Evolutionary conservation across 2,888 invertebrate genomes (phyloP).

Genomic region (Furcula furcula): DNA sequence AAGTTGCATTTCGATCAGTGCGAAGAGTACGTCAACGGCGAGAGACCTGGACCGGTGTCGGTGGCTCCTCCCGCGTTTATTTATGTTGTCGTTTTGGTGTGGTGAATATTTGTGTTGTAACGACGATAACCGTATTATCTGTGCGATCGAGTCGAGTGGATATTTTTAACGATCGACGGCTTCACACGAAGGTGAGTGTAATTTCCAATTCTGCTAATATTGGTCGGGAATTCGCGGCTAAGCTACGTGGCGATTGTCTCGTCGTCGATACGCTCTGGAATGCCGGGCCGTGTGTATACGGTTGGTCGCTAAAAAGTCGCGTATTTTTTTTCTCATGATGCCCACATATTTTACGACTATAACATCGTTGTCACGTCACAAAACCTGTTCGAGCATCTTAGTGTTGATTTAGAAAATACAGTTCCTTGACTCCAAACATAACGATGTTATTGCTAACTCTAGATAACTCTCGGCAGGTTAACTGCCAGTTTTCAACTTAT

Average conservation of each 20-base stretch:
- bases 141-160: constrained; percentile 75
- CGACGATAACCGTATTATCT: constrained; percentile 79
- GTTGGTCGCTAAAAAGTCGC: constrained; percentile 26
- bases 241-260: constrained; percentile 70
- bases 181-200: constrained; percentile 69
- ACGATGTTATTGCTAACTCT: constrained; percentile 5
- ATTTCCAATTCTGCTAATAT: constrained; percentile 48
- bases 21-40: constrained; percentile 62
- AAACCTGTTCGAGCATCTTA: constrained; percentile 19
- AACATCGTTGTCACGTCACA: constrained; percentile 9
- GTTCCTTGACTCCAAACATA: constrained; percentile 6
- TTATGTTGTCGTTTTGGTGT: constrained; percentile 81
- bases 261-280: constrained; percentile 55
- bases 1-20: constrained; percentile 71
- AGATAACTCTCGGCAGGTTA: not conserved
- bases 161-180: constrained; percentile 70
- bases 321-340: not conserved
- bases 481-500: constrained; percentile 21
- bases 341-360: constrained; percentile 4
- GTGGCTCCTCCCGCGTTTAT: constrained; percentile 71
- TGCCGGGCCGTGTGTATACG: constrained; percentile 35
- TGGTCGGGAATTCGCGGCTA: constrained; percentile 47
- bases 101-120: constrained; percentile 80
- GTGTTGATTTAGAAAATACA: constrained; percentile 10
- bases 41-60: constrained; percentile 51